Base-by-base conservation (phyloP, 2,888 invertebrate genomes). In the Epistrophe eligans region DNA sequence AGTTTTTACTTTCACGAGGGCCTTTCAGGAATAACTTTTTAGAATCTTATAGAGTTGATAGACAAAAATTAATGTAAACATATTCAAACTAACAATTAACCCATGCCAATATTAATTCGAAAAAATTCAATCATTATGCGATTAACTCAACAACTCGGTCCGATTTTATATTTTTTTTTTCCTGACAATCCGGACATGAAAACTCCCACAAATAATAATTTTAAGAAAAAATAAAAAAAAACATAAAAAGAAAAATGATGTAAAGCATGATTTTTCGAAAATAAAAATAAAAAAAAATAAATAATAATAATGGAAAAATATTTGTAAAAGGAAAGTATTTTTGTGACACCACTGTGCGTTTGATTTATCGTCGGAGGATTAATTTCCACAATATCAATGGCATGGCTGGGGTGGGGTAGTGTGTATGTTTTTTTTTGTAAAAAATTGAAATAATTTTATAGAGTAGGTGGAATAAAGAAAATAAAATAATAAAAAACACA, bases 271-370 rank as follows among this genome's bases (percentile, higher is more conserved):
- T 50, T 80, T 50, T 45, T 15, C 10, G 40, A 58, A 77, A 62
- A 55, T 8, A 57, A 66, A 11, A 55, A n/a, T 1, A 58, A 24
- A 32, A 24, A 67, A 43, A 24, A 32, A 32, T n/a, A 67, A 43
- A 38, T 24, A 57, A 73, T 50, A 70, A 70, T 55, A 70, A 70
- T 28, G 52, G 55, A 55, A 83, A 73, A 73, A 73, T 72, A 58
- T 83, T 79, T 60, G 50, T 48, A 15, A 15, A 62, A 71, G 55
- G 71, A 84, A 77, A 84, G 72, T 77, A 81, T 85, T 80, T 85
- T 85, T 50, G 71, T 81, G 84, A 85, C 84, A 81, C 77, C 43
- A 84, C 81, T 77, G 72, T 85, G 81, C 77, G 67, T 77, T 85
- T 85, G 82, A 85, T 85, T 85, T 85, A 85, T 85, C 43, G 72